Evolutionary conservation across 1,140 invertebrate species (phyloP).

Genomic region (Brachionus angularis): DNA sequence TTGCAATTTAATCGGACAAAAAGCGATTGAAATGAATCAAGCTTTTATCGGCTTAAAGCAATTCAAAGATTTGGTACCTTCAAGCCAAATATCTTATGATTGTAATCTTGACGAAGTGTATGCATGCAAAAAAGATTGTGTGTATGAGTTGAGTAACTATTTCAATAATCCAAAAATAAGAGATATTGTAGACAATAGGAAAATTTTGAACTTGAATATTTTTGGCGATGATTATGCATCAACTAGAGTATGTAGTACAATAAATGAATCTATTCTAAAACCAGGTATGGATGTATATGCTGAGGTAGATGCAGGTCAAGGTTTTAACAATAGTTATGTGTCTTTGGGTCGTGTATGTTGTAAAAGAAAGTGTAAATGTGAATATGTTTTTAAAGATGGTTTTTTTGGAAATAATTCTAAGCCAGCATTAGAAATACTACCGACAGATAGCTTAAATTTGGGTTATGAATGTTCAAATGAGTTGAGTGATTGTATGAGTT

Average conservation of each 20-base stretch:
- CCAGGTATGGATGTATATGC: not conserved
- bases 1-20: not conserved
- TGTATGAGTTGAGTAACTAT: not conserved
- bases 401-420: not conserved
- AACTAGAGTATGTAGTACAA: not conserved
- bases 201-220: too few relatives aligned
- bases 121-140: constrained; percentile 4
- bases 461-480: not conserved
- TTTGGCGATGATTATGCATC: constrained; percentile 7
- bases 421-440: too few relatives aligned
- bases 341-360: constrained; percentile 3
- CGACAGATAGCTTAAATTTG: not conserved
- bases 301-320: not conserved
- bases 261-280: not conserved
- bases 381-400: not conserved
- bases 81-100: not conserved
- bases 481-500: not conserved
- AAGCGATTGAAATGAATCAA: not conserved
- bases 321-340: not conserved
- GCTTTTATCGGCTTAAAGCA: too few relatives aligned
- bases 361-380: constrained; percentile 29
- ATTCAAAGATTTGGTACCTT: too few relatives aligned
- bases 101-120: not conserved
- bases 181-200: too few relatives aligned
- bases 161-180: not conserved